These are phyloP conservation scores for Drosophila ironensis DNA, from an alignment of 1,140 invertebrate species.

Conservation along the genomic window DNA sequence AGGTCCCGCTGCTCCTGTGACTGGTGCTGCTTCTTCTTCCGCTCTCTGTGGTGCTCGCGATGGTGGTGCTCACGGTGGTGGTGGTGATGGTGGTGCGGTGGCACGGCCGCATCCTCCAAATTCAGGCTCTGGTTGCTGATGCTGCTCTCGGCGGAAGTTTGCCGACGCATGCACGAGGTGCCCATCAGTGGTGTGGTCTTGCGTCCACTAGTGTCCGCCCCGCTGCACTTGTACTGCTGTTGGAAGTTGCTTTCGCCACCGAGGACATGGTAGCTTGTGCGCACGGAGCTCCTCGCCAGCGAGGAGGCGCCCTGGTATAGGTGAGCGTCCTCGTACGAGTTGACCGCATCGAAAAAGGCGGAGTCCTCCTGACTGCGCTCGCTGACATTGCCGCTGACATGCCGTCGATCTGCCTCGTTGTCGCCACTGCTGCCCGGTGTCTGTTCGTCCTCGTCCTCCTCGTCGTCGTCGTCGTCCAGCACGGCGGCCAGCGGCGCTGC, in stretches of 20 bases:
- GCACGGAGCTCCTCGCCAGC: slow-evolving; percentile 71
- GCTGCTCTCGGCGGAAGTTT: slow-evolving; percentile 80
- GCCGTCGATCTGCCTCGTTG: slow-evolving; percentile 16
- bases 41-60: slow-evolving; percentile 49
- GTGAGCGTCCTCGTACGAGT: slow-evolving; percentile 68
- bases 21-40: slow-evolving; percentile 62
- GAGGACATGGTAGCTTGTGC: slow-evolving; percentile 71
- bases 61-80: slow-evolving; percentile 48
- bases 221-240: slow-evolving; percentile 77
- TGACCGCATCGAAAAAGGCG: slow-evolving; percentile 73
- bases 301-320: slow-evolving; percentile 66
- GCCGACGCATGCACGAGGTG: slow-evolving; percentile 71
- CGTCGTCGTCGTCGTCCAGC: slow-evolving; percentile 43
- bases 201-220: slow-evolving; percentile 52
- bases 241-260: slow-evolving; percentile 74
- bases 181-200: slow-evolving; percentile 67
- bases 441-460: slow-evolving; percentile 49
- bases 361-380: slow-evolving; percentile 78
- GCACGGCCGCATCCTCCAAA: slow-evolving; percentile 45
- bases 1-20: slow-evolving; percentile 43
- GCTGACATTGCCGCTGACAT: slow-evolving; percentile 52
- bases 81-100: slow-evolving; percentile 30
- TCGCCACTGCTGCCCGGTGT: slow-evolving; percentile 60
- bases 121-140: slow-evolving; percentile 80
- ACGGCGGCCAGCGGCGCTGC: slow-evolving; percentile 59